Conservation (phyloP, 2,113 vertebrate genomes). For the Zapornia atra region DNA sequence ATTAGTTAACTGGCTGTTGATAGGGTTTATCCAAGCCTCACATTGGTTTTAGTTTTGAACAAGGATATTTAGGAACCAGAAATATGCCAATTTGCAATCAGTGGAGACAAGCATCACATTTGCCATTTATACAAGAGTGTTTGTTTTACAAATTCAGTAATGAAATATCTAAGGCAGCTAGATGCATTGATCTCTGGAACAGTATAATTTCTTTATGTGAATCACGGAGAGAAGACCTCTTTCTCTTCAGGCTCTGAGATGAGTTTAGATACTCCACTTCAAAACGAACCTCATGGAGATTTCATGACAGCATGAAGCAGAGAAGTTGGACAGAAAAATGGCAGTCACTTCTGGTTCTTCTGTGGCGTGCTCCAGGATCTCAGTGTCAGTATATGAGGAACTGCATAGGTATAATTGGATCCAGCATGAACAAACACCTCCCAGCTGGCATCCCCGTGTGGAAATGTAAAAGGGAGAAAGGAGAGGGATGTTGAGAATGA, state of each 20-base stretch:
- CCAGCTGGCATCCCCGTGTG: neutral
- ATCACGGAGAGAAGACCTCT: neutral
- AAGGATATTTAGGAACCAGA: neutral
- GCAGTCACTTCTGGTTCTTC: neutral
- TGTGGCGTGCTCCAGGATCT: neutral
- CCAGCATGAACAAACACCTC: neutral
- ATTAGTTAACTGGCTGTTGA: neutral
- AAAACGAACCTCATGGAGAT: neutral
- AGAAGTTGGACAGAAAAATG: neutral
- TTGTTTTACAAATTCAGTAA: neutral
- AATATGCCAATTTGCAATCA: neutral
- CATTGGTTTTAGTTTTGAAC: neutral
- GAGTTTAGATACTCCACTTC: neutral
- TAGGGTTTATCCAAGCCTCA: neutral
- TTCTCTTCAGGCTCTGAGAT: neutral
- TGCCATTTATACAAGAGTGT: neutral
- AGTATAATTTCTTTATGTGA: neutral
- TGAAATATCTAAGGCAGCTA: neutral
- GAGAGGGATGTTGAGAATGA: neutral
- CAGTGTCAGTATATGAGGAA: neutral
- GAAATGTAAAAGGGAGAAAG: neutral
- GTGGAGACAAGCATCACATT: neutral
- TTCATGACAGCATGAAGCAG: neutral
- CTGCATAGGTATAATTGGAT: neutral
- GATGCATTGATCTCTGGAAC: neutral